Evolutionary conservation across 2,797 vertebrate species (phyloP), one percentile per base, ranked within the genome.

Genomic region (Rhabdomys pumilio): DNA sequence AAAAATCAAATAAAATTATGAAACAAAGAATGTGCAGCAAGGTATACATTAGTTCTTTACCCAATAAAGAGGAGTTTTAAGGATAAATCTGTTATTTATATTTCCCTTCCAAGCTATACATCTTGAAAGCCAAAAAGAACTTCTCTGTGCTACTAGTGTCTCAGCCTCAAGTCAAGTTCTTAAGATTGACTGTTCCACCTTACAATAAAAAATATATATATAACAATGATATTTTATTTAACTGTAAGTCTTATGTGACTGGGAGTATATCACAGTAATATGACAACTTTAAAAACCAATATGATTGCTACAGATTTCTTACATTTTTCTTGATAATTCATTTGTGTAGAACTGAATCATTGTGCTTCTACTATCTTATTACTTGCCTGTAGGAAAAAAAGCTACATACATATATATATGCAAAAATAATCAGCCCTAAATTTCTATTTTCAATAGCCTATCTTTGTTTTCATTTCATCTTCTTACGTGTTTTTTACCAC

Each of bases 391-490:
- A 57, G 19, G 57, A 19, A 50, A 77, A 88, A 79, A 72, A 8
- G 31, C 4, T 85, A 91, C 44, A 29, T 4, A 24, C 77, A 31
- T 73, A 34, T 88, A 22, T 6, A n/a, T 34, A 50, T 69, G 6
- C 5, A 91, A 59, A 41, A 3, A 20, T 11, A 10, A 31, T 65
- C 34, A 88, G 79, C 81, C 24, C 11, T 3, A 94, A 75, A 31
- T 24, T 75, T 76, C 6, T 29, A 0, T n/a, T 1, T 11, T 20
- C 50, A 61, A 26, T 47, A 41, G 5, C 6, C 12, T 76, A 3
- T 13, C 38, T 84, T 96, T 41, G 34, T 88, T 91, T 90, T 7
- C 15, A 17, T 77, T 59, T 83, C 92, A 11, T 53, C 26, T 90
- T 80, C 3, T 4, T 73, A 5, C 41, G 86, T 90, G 17, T 31